Evolutionary conservation across 2,113 vertebrate genomes (phyloP), one percentile per base, ranked within the genome.

Genomic region (Tenrec ecaudatus): DNA sequence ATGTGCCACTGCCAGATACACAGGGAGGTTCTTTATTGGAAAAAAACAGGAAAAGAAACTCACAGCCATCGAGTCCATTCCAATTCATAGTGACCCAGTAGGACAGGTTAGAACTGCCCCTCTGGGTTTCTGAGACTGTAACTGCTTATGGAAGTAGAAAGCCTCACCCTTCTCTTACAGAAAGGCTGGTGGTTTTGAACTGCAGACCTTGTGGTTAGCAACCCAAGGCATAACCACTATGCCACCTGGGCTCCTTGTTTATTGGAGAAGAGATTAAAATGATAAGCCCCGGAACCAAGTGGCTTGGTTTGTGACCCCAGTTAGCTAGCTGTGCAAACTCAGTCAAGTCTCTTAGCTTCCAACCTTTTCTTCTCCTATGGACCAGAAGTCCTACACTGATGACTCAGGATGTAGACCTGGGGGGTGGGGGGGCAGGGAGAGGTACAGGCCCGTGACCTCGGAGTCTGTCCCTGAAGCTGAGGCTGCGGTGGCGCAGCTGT

Each of bases 401-500:
- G 38, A 66, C 27, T 82, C 64, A 40, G n/a, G 33, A 16, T 40
- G 2, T 38, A 23, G n/a, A 66, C 66, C 86, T 89, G 43, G 47
- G 47, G 57, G 47, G 47, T 10, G 77, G 23, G n/a, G n/a, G 68
- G 86, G 60, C 69, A 29, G 38, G 77, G 90, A 25, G 19, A 4
- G 23, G 25, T 3, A 95, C 90, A 75, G 93, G 91, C 38, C 20
- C 22, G 23, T 62, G 87, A 95, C 96, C 96, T 94, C 85, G 7
- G 90, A 12, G 47, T 95, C 95, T 94, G 85, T 95, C 77, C 69
- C 96, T 84, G 53, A n/a, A 83, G 95, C 93, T 0, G 79, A n/a
- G 94, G 94, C 95, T 94, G 73, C 5, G 0, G 76, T 3, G 6
- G 84, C 36, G 93, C 92, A 94, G 76, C 92, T 62, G 80, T 84